Evolutionary conservation across 1,140 invertebrate species (phyloP).

Genomic region (Bombus haemorrhoidalis): DNA sequence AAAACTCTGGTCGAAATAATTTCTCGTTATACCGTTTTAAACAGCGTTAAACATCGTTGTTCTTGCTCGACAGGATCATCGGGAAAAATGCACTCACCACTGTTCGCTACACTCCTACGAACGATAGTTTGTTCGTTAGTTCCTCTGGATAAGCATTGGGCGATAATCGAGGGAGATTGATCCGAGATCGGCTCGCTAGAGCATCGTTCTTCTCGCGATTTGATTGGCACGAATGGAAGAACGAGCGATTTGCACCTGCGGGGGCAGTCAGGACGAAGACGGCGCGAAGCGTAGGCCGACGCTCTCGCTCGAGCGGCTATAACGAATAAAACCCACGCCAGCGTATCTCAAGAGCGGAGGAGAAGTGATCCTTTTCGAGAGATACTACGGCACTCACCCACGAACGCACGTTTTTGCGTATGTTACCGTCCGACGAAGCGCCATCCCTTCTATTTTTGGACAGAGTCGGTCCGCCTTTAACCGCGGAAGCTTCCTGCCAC

Average conservation of each 20-base stretch:
- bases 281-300: slow-evolving; percentile 47
- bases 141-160: not conserved
- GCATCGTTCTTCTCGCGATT: not conserved
- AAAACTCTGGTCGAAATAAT: not conserved
- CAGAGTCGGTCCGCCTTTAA: not conserved
- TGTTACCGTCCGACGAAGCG: slow-evolving; percentile 4
- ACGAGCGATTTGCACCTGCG: slow-evolving; percentile 30
- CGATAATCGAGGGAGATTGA: not conserved
- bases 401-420: slow-evolving; percentile 2
- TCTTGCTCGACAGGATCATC: not conserved
- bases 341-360: slow-evolving; percentile 10
- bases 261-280: slow-evolving; percentile 61
- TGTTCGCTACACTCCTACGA: not conserved
- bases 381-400: slow-evolving; percentile 49
- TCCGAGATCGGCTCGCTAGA: not conserved
- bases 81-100: not conserved
- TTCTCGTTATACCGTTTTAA: no score
- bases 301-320: slow-evolving; percentile 58
- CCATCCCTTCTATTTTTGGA: slow-evolving; percentile 28
- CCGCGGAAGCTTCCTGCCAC: not conserved
- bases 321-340: slow-evolving; percentile 67
- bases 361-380: slow-evolving; percentile 65
- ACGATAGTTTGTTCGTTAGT: not conserved
- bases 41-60: not conserved
- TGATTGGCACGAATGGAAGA: not conserved